Conservation (phyloP, 2,888 invertebrate species). For the Quadroppia sp. region DNA sequence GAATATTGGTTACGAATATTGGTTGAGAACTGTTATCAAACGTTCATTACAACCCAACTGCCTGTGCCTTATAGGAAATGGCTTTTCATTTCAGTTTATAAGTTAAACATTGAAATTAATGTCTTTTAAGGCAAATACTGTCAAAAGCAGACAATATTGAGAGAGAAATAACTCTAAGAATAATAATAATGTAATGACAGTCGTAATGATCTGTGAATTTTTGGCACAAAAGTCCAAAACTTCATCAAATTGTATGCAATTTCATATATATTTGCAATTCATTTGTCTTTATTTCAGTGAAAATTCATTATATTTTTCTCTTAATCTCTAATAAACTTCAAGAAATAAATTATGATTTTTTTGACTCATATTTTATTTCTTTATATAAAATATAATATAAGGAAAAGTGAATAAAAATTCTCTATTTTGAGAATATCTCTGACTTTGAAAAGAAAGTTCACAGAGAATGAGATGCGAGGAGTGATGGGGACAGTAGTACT, state of each 20-base stretch:
- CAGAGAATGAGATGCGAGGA: neutral
- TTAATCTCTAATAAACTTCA: slow-evolving; percentile 22
- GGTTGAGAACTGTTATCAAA: slow-evolving; percentile 30
- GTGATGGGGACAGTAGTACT: neutral
- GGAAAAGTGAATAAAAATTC: neutral
- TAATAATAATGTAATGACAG: neutral
- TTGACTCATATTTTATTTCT: slow-evolving; percentile 7
- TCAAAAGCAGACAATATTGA: slow-evolving; percentile 5
- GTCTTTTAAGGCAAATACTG: slow-evolving; percentile 26
- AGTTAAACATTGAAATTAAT: slow-evolving; percentile 28
- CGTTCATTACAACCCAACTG: slow-evolving; percentile 21
- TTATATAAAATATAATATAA: neutral
- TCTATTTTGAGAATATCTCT: too few relatives aligned
- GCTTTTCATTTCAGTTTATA: slow-evolving; percentile 13
- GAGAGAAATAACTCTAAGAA: neutral
- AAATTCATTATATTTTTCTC: neutral
- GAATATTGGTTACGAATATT: slow-evolving; percentile 19
- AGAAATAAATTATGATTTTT: slow-evolving; percentile 29
- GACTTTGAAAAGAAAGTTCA: neutral
- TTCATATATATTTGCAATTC: neutral
- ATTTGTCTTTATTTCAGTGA: slow-evolving; percentile 23
- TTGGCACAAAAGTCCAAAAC: neutral
- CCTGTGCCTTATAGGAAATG: slow-evolving; percentile 22
- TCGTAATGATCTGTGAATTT: neutral
- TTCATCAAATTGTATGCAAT: neutral